Evolutionary conservation across 2,113 vertebrate species (phyloP).

Genomic region (Pelecanus crispus): DNA sequence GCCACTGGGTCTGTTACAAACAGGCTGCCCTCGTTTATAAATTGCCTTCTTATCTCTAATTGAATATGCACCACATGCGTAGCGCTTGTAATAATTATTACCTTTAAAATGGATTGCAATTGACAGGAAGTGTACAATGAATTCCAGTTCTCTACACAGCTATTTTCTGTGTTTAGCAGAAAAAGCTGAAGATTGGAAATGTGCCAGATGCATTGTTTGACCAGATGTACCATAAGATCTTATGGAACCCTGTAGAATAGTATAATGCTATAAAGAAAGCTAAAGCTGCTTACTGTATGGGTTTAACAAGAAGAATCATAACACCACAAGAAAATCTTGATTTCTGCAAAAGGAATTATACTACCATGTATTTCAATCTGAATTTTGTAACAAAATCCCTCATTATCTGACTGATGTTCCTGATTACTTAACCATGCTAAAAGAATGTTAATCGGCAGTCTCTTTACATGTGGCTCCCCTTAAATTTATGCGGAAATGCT

Average conservation of each 20-base stretch:
- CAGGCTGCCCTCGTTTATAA: not conserved
- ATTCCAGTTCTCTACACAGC: not conserved
- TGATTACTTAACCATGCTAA: not conserved
- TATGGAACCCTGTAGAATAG: conserved; percentile 13
- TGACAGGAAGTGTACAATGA: not conserved
- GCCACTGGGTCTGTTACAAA: not conserved
- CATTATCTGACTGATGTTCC: conserved; percentile 40
- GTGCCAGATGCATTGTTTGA: conserved; percentile 34
- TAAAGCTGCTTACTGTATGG: not conserved
- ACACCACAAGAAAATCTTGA: not conserved
- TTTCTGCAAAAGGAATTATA: conserved; percentile 13
- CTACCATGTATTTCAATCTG: not conserved
- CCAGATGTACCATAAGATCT: conserved; percentile 33
- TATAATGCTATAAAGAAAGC: conserved; percentile 4
- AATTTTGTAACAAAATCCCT: conserved; percentile 18
- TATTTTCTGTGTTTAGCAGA: conserved; percentile 35
- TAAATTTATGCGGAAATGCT: conserved; percentile 8
- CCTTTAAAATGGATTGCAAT: not conserved
- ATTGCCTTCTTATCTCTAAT: not conserved
- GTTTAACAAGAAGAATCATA: not conserved
- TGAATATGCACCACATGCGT: not conserved
- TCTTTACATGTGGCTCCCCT: not conserved
- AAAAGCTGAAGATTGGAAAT: not conserved
- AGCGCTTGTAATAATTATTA: conserved; percentile 16
- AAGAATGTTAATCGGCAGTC: not conserved